Evolutionary conservation across 2,888 invertebrate species (phyloP).

Genomic region (Lymantria dispar): DNA sequence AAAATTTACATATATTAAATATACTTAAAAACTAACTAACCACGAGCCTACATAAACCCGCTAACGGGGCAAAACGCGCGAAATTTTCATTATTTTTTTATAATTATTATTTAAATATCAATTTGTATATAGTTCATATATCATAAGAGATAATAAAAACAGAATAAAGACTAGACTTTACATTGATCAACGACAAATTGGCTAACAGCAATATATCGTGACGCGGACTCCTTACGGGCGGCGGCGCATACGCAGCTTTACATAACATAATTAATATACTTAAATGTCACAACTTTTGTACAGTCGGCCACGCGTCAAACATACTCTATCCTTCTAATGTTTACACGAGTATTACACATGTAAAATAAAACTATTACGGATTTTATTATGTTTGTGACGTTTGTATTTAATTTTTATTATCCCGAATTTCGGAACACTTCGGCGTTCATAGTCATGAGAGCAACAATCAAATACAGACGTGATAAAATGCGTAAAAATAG

Average conservation of each 20-base stretch:
- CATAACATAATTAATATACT: slow-evolving; percentile 7
- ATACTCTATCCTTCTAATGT: neutral
- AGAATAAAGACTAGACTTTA: slow-evolving; percentile 83
- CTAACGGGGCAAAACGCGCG: slow-evolving; percentile 64
- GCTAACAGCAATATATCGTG: slow-evolving; percentile 73
- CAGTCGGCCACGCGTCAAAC: slow-evolving; percentile 1
- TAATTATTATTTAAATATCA: slow-evolving; percentile 73
- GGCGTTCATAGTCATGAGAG: too few relatives aligned
- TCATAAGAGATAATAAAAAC: slow-evolving; percentile 76
- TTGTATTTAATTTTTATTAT: too few relatives aligned
- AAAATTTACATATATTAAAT: slow-evolving; percentile 77
- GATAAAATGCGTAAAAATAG: too few relatives aligned
- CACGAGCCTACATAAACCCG: slow-evolving; percentile 71
- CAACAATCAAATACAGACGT: too few relatives aligned
- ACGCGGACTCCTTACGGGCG: slow-evolving; percentile 48
- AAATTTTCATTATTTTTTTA: slow-evolving; percentile 40
- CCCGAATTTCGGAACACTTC: too few relatives aligned
- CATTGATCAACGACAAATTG: slow-evolving; percentile 79
- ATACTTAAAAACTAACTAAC: slow-evolving; percentile 78
- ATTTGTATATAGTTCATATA: slow-evolving; percentile 75
- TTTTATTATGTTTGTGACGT: too few relatives aligned
- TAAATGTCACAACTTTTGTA: neutral
- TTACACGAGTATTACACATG: too few relatives aligned
- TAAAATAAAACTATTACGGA: too few relatives aligned
- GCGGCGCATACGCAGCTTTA: slow-evolving; percentile 14